A percentile compares a stretch with the other conserved stretches of the same genome.
phyloP scores from a whole-genome alignment of 2,888 invertebrate species.

The Microplitis deprimator region DNA sequence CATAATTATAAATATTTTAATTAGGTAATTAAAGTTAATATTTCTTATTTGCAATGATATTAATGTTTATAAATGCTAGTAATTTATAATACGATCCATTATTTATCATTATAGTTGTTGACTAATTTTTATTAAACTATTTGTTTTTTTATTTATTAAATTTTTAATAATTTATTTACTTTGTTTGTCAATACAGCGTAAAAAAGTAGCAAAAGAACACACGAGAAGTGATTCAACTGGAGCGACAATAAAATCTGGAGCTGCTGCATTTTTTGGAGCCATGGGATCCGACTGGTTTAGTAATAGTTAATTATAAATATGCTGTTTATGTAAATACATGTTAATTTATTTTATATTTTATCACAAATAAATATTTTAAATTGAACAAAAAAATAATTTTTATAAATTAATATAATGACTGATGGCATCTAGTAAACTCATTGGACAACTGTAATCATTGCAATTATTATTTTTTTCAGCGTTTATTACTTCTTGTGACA shows the following conservation, averaged over 20 bases:
- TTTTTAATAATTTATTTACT: constrained; percentile 30
- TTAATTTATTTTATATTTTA: constrained; percentile 41
- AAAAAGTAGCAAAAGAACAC: constrained; percentile 71
- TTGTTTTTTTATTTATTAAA: constrained; percentile 22
- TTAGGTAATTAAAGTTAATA: too few relatives aligned
- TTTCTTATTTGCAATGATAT: too few relatives aligned
- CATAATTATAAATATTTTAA: too few relatives aligned
- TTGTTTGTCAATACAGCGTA: constrained; percentile 67
- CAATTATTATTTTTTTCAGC: constrained; percentile 74
- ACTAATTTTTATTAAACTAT: not conserved
- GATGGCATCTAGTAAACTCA: constrained; percentile 74
- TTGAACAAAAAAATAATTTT: not conserved
- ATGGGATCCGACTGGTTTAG: constrained; percentile 90
- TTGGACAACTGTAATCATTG: constrained; percentile 72
- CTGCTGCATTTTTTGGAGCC: constrained; percentile 85
- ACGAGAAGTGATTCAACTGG: constrained; percentile 73
- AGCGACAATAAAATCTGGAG: constrained; percentile 78
- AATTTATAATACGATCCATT: too few relatives aligned
- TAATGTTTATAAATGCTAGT: not conserved
- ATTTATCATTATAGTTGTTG: not conserved
- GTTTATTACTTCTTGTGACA: constrained; percentile 73
- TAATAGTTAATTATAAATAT: constrained; percentile 57
- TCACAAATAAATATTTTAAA: not conserved
- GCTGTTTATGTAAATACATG: constrained; percentile 41
- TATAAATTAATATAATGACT: constrained; percentile 48